Evolutionary conservation across 2,113 vertebrate genomes (phyloP).

Genomic region (Cephalopterus ornatus): DNA sequence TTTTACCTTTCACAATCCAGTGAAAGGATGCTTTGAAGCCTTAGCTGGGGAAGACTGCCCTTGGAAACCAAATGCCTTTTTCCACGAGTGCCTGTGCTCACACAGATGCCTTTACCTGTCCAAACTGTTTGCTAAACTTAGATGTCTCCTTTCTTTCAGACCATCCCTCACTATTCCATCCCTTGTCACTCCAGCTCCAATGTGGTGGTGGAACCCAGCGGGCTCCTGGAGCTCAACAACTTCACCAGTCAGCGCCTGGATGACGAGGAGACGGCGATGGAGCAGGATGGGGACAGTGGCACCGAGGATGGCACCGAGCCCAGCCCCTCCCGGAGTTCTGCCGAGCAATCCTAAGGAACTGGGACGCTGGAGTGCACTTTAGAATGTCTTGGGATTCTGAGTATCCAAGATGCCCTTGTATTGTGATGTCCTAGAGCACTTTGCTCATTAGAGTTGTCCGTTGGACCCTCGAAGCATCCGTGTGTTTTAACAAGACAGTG

Average conservation of each 20-base stretch:
- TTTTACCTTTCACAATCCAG: neutral
- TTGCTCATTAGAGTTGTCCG: conserved; percentile 61
- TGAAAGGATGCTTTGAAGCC: neutral
- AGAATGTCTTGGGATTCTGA: conserved; percentile 39
- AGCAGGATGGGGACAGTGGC: conserved; percentile 92
- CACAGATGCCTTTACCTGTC: neutral
- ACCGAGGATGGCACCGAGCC: conserved; percentile 86
- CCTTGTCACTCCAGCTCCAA: conserved; percentile 96
- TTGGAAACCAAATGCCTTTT: neutral
- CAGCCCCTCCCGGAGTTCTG: conserved; percentile 79
- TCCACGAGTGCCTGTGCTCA: neutral
- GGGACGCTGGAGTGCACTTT: conserved; percentile 72
- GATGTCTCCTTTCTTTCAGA: conserved; percentile 75
- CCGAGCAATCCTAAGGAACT: conserved; percentile 77
- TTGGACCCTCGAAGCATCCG: conserved; percentile 57
- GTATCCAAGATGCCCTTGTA: conserved; percentile 63
- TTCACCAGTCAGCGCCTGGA: conserved; percentile 96
- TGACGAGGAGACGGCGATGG: conserved; percentile 89
- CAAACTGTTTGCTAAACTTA: neutral
- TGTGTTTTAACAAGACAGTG: conserved; percentile 57
- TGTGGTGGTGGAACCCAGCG: conserved; percentile 97
- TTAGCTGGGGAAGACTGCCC: neutral
- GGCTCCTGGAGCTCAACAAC: conserved; percentile 95
- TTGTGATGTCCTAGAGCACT: conserved; percentile 74
- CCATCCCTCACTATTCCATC: conserved; percentile 95